Conservation (phyloP, 2,888 invertebrate species). For the Habrosyne pyritoides region DNA sequence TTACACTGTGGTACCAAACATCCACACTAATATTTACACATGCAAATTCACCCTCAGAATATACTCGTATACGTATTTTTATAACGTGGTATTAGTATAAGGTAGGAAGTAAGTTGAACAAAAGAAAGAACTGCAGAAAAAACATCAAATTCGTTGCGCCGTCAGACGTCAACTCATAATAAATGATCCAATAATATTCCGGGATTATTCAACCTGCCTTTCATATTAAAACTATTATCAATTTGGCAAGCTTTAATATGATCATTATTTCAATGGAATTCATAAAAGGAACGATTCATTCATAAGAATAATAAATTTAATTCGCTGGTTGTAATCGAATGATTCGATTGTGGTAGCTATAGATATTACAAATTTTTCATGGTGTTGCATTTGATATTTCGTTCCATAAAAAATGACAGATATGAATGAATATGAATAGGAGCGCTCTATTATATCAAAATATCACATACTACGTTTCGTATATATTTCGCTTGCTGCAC, state of each 20-base stretch:
- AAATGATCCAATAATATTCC: slow-evolving; percentile 72
- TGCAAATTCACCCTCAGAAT: too few species aligned
- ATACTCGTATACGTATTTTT: too few species aligned
- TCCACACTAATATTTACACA: too few species aligned
- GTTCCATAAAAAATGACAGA: not conserved
- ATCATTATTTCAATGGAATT: slow-evolving; percentile 38
- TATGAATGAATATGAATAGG: not conserved
- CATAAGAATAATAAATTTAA: not conserved
- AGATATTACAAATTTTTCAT: slow-evolving; percentile 1
- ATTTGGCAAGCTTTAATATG: slow-evolving; percentile 77
- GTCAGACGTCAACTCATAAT: slow-evolving; percentile 63
- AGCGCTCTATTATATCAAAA: too few species aligned
- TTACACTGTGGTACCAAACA: too few species aligned
- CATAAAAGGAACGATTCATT: not conserved
- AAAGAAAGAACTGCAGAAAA: slow-evolving; percentile 17
- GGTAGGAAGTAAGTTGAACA: too few species aligned
- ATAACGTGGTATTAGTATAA: too few species aligned
- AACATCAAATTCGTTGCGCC: slow-evolving; percentile 66
- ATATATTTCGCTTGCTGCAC: too few species aligned
- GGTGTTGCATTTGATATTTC: not conserved
- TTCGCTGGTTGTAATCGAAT: not conserved
- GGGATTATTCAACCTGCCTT: slow-evolving; percentile 53
- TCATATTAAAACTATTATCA: slow-evolving; percentile 76
- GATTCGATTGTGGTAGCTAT: not conserved
- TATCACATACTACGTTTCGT: too few species aligned